Percentiles rank a stretch among this genome's conserved stretches.
These are phyloP conservation scores for Nasonia vitripennis DNA, from an alignment of 1,140 invertebrate species.

Conservation along the genomic window DNA sequence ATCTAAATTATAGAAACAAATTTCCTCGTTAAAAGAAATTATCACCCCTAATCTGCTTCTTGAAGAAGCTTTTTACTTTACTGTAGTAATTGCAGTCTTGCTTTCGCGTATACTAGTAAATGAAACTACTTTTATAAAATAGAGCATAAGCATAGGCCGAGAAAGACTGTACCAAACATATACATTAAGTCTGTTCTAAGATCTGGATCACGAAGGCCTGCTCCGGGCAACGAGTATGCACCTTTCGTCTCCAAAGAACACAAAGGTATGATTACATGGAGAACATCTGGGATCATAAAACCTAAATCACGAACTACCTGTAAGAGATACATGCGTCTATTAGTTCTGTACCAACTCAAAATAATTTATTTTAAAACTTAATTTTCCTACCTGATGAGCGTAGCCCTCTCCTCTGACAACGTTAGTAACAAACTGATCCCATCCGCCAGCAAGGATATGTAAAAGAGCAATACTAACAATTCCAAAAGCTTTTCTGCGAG, in stretches of 20 bases:
- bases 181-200: slow-evolving; percentile 68
- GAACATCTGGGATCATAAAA: slow-evolving; percentile 84
- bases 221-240: slow-evolving; percentile 66
- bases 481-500: slow-evolving; percentile 79
- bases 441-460: slow-evolving; percentile 83
- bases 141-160: slow-evolving; percentile 70
- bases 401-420: slow-evolving; percentile 83
- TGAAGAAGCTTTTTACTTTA: not conserved
- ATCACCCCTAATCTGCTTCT: slow-evolving; percentile 22
- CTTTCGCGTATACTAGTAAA: slow-evolving; percentile 33
- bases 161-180: slow-evolving; percentile 66
- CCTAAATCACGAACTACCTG: slow-evolving; percentile 83
- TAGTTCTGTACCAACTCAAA: not conserved
- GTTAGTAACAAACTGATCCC: slow-evolving; percentile 86
- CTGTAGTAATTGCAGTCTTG: slow-evolving; percentile 30
- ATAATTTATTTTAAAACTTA: slow-evolving; percentile 26
- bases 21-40: slow-evolving; percentile 33
- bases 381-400: slow-evolving; percentile 78
- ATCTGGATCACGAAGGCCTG: slow-evolving; percentile 61
- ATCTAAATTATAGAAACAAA: slow-evolving; percentile 18
- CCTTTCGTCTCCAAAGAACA: slow-evolving; percentile 68
- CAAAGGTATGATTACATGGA: slow-evolving; percentile 81
- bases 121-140: slow-evolving; percentile 58
- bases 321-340: slow-evolving; percentile 19
- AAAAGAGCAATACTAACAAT: slow-evolving; percentile 81